These are phyloP conservation scores for Dendrolimus punctatus DNA, from an alignment of 1,140 invertebrate genomes.

Conservation along the genomic window DNA sequence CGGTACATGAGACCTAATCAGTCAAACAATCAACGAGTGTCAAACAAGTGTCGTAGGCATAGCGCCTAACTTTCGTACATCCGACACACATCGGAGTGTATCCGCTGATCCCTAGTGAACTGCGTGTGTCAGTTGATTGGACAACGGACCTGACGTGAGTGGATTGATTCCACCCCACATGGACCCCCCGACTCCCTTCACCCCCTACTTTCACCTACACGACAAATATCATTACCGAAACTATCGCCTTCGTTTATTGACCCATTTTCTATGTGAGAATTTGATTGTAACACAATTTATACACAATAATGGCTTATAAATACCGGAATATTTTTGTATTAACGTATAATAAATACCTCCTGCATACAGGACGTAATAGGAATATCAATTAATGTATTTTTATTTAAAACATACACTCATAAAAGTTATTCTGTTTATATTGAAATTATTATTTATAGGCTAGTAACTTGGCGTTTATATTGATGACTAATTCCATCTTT, in stretches of 20 bases:
- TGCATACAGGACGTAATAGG: too few species aligned
- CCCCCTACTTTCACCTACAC: constrained; percentile 26
- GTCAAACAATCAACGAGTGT: too few species aligned
- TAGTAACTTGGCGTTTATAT: too few species aligned
- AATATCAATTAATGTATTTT: too few species aligned
- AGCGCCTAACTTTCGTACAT: constrained; percentile 18
- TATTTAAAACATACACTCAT: too few species aligned
- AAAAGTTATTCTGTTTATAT: too few species aligned
- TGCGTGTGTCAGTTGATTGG: constrained; percentile 61
- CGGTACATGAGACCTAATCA: too few species aligned
- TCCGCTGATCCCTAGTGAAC: constrained; percentile 50
- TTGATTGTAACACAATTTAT: constrained; percentile 7
- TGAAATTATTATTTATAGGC: too few species aligned
- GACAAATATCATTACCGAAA: constrained; percentile 59
- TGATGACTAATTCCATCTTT: too few species aligned
- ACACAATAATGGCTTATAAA: constrained; percentile 6
- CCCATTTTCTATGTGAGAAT: constrained; percentile 22
- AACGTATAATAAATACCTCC: too few species aligned
- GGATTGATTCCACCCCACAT: constrained; percentile 49
- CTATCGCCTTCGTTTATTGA: constrained; percentile 47
- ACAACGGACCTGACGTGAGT: constrained; percentile 56
- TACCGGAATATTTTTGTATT: too few species aligned
- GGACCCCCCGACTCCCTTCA: constrained; percentile 7
- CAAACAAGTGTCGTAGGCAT: not conserved
- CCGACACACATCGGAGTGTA: constrained; percentile 14